Evolutionary conservation across 2,113 vertebrate species (phyloP).

Genomic region (Chitala chitala): DNA sequence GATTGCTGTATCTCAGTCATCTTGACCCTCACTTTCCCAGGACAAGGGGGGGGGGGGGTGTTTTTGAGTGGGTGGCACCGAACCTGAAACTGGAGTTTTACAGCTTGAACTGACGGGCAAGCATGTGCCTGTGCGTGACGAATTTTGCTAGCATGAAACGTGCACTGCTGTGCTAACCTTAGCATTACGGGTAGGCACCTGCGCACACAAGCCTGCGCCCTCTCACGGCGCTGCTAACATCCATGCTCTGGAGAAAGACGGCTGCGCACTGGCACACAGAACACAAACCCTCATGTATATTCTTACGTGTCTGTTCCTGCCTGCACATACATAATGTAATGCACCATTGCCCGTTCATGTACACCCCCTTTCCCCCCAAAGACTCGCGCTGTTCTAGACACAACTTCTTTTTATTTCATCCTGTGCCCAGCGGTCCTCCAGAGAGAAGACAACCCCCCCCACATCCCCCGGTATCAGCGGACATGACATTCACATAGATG

Average conservation of each 20-base stretch:
- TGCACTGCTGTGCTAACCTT: neutral
- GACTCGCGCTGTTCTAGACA: constrained; percentile 24
- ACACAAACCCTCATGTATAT: neutral
- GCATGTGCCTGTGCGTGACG: too few species aligned
- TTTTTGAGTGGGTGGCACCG: neutral
- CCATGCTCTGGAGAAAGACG: neutral
- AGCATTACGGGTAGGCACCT: neutral
- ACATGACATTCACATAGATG: constrained; percentile 51
- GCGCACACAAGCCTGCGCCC: too few species aligned
- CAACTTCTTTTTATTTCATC: constrained; percentile 43
- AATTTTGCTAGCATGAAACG: neutral
- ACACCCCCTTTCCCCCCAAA: neutral
- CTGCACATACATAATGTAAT: neutral
- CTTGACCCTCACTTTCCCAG: neutral
- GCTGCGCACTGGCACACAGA: neutral
- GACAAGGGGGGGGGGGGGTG: neutral
- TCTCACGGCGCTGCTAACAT: too few species aligned
- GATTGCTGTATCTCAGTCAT: neutral
- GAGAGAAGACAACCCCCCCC: constrained; percentile 7
- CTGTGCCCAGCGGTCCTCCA: constrained; percentile 23
- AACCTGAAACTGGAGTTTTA: neutral
- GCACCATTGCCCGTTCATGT: neutral
- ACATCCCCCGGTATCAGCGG: neutral
- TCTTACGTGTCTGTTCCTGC: neutral
- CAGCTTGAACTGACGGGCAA: too few species aligned